Percentiles rank a stretch among this genome's conserved stretches.
Conservation (phyloP, 2,797 vertebrate genomes). For the Melanotaenia maccullochi region DNA sequence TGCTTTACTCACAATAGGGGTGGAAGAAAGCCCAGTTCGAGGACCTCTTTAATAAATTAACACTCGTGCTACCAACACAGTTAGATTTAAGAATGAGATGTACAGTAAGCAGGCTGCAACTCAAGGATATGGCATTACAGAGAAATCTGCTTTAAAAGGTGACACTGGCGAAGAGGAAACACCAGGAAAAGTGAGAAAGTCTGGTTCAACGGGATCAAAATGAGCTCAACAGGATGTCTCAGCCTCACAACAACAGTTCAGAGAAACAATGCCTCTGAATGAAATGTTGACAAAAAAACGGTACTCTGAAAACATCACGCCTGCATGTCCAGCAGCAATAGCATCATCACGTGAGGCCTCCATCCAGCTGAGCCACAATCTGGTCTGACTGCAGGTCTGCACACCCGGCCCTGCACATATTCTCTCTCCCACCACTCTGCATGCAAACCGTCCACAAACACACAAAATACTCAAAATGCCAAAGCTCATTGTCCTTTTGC, state of each 20-base stretch:
- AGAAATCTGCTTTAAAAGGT: conserved; percentile 21
- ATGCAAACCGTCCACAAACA: conserved; percentile 20
- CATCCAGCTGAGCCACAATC: conserved; percentile 71
- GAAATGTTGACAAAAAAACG: conserved; percentile 20
- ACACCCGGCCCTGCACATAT: conserved; percentile 13
- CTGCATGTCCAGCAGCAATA: conserved; percentile 39
- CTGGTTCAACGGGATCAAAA: conserved; percentile 26
- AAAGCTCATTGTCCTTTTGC: conserved; percentile 42
- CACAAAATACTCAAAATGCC: conserved; percentile 9
- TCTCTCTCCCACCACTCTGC: conserved; percentile 9
- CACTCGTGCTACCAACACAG: conserved; percentile 31
- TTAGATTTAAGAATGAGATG: conserved; percentile 20
- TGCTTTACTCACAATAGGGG: conserved; percentile 49
- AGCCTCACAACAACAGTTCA: conserved; percentile 4
- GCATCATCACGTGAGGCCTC: conserved; percentile 41
- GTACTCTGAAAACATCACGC: conserved; percentile 33
- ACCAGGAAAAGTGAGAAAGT: conserved; percentile 20
- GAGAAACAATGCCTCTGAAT: conserved; percentile 5
- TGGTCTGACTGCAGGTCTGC: conserved; percentile 61
- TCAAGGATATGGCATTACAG: background rate
- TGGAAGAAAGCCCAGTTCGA: conserved; percentile 36
- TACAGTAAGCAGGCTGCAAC: background rate
- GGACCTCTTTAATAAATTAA: conserved; percentile 68
- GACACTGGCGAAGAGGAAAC: conserved; percentile 9
- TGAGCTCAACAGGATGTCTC: conserved; percentile 21